Conservation (phyloP, 2,797 vertebrate genomes). For the Acestrorhynchus altus region DNA sequence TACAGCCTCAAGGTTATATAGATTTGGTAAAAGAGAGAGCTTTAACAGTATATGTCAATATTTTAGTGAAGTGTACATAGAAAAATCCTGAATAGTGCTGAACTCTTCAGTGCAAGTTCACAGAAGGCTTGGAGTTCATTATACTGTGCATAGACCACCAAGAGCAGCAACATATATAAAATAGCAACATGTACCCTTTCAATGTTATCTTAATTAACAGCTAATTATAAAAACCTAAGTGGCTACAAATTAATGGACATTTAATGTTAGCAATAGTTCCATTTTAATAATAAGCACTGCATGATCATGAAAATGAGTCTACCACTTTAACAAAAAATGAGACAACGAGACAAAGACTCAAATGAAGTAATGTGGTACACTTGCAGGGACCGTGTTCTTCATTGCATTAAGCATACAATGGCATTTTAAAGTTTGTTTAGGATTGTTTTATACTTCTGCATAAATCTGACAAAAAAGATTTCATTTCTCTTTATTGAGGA, state of each 20-base stretch:
- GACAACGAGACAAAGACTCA: background rate
- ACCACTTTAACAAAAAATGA: background rate
- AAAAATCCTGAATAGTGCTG: background rate
- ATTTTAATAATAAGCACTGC: too few relatives aligned
- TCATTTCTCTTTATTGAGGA: too few relatives aligned
- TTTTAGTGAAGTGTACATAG: constrained; percentile 5
- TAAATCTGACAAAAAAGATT: too few relatives aligned
- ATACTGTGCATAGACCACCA: too few relatives aligned
- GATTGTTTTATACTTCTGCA: too few relatives aligned
- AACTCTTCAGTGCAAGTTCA: background rate
- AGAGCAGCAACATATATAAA: too few relatives aligned
- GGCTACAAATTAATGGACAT: background rate
- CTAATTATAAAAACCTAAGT: background rate
- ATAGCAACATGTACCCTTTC: background rate
- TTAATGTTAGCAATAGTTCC: too few relatives aligned
- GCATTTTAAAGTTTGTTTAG: too few relatives aligned
- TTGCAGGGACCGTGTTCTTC: background rate
- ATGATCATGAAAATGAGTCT: background rate
- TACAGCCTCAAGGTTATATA: constrained; percentile 3
- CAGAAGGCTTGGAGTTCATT: background rate
- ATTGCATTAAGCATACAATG: background rate
- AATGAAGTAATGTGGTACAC: background rate
- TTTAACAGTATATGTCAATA: background rate
- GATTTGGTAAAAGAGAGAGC: background rate
- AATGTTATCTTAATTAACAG: background rate